Conservation (phyloP, 1,140 invertebrate genomes). For the Dermatophagoides farinae region DNA sequence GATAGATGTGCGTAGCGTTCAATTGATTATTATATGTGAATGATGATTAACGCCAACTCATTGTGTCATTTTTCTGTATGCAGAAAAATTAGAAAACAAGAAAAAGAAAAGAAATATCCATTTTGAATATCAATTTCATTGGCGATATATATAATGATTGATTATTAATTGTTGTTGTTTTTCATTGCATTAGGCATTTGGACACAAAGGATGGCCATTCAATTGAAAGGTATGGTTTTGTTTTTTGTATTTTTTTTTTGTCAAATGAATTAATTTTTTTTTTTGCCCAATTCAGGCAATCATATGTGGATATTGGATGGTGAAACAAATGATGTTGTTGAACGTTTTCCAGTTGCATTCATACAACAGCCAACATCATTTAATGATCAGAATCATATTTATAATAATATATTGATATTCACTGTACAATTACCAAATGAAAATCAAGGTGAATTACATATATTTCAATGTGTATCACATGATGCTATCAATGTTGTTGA, state of each 20-base stretch:
- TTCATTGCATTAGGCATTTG: conserved; percentile 49
- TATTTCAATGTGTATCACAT: conserved; percentile 50
- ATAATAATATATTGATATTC: conserved; percentile 95
- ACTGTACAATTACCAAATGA: conserved; percentile 39
- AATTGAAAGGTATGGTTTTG: conserved; percentile 3
- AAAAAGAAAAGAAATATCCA: too few species aligned
- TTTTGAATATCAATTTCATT: not conserved
- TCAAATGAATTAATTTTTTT: not conserved
- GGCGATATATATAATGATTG: too few species aligned
- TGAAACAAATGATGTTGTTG: conserved; percentile 48
- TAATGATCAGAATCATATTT: conserved; percentile 82
- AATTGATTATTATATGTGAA: not conserved
- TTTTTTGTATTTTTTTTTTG: not conserved
- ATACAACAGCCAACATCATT: conserved; percentile 90
- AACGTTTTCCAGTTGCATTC: conserved; percentile 71
- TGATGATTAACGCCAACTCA: too few species aligned
- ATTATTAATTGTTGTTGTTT: not conserved
- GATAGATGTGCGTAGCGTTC: not conserved
- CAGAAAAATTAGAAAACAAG: too few species aligned
- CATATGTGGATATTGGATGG: conserved; percentile 16
- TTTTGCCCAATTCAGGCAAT: conserved; percentile 31
- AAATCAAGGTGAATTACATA: conserved; percentile 67
- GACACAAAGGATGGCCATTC: conserved; percentile 73
- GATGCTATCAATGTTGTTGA: conserved; percentile 68
- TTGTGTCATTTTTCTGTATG: too few species aligned